Conservation (phyloP, 2,888 invertebrate species). For the Diarsia mendica region DNA sequence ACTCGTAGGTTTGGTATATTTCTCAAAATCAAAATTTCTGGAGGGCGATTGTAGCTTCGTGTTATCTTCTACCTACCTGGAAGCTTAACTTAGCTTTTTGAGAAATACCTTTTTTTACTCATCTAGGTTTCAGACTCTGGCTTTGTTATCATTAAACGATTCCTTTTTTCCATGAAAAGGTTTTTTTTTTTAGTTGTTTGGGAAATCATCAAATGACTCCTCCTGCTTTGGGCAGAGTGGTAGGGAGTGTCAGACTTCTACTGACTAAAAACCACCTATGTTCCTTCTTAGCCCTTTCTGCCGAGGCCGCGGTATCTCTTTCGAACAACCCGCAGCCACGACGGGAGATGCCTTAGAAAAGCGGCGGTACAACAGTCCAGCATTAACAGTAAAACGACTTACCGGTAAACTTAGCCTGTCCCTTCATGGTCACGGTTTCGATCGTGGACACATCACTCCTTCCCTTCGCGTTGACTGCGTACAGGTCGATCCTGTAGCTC, state of each 20-base stretch:
- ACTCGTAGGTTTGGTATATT: background rate
- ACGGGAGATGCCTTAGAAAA: background rate
- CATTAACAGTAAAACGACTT: slow-evolving; percentile 25
- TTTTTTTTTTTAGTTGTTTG: too few species aligned
- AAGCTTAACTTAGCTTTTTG: background rate
- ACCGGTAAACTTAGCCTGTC: slow-evolving; percentile 97
- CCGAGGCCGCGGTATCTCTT: too few species aligned
- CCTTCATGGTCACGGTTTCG: slow-evolving; percentile 95
- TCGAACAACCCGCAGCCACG: too few species aligned
- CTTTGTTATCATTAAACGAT: too few species aligned
- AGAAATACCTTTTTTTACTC: too few species aligned
- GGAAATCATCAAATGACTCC: too few species aligned
- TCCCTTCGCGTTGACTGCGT: slow-evolving; percentile 96
- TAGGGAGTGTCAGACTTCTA: too few species aligned
- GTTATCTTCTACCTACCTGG: background rate
- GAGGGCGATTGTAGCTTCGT: background rate
- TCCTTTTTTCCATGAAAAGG: too few species aligned
- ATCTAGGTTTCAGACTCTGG: too few species aligned
- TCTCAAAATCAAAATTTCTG: background rate
- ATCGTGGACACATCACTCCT: slow-evolving; percentile 95
- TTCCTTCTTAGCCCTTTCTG: too few species aligned
- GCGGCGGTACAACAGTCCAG: background rate
- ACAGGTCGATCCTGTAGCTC: slow-evolving; percentile 95
- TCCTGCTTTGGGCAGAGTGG: too few species aligned
- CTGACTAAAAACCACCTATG: too few species aligned